Base-by-base conservation (phyloP, 2,113 vertebrate genomes). In the Ranitomeya variabilis region DNA sequence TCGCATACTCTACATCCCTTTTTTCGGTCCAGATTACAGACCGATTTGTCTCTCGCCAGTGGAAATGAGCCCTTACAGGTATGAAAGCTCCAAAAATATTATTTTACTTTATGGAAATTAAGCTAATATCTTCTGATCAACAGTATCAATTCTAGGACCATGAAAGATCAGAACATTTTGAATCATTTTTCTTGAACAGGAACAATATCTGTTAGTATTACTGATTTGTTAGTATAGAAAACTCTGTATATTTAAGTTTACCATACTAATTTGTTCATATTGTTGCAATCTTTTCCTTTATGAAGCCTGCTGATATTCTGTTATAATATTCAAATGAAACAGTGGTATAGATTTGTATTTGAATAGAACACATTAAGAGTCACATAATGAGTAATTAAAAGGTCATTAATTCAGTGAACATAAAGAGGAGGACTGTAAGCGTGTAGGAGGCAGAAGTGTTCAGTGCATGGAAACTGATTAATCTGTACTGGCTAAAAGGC, bases 341-440 rank as follows among this genome's bases (percentile, higher is more conserved):
- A 1, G 69, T 37, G 69, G 69, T 7, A 73, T 6, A 74, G 71
- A 51, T 74, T 74, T 37, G 6, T 45, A 45, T 45, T 7, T 74
- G 71, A 74, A 74, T 74, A 74, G 31, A 74, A 45, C 37, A 37
- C 31, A 45, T 74, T 45, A 74, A 74, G 37, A 74, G 71, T 74
- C 31, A 74, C 71, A 74, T 74, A 74, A 74, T 74, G 7, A 45
- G 71, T 18, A 74, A 74, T 74, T 45, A 74, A 51, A 74, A 45
- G 71, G 71, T 74, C 71, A 74, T 45, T 74, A 74, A 18, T 74
- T 74, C 71, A 45, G 31, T 51, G 31, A 74, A 45, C 15, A 8
- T 74, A 45, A 16, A 31, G 16, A 45, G 37, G 71, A 45, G 71
- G 31, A 45, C 5, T 71, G 26, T 71, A 26, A 71, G 7, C 18